Evolutionary conservation across 1,140 invertebrate genomes (phyloP).

Genomic region (Drosophila orosa): DNA sequence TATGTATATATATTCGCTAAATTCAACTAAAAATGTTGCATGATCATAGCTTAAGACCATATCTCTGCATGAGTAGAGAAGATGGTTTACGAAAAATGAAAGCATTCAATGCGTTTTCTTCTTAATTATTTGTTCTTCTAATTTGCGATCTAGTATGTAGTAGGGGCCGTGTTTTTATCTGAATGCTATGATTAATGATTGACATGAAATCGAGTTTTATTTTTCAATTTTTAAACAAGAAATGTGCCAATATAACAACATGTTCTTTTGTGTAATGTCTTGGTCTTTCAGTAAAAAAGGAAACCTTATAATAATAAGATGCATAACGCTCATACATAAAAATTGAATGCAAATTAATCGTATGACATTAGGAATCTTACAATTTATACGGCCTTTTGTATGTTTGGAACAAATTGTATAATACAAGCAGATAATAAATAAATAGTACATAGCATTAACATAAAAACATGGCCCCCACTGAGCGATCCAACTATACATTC

Average conservation of each 20-base stretch:
- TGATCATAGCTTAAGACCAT: slow-evolving; percentile 4
- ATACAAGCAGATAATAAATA: too few species aligned
- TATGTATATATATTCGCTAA: slow-evolving; percentile 5
- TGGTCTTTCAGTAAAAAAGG: neutral
- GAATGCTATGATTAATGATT: neutral
- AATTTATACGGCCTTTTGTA: neutral
- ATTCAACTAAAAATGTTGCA: slow-evolving; percentile 8
- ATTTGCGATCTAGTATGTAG: neutral
- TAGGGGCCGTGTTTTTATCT: neutral
- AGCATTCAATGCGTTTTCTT: slow-evolving; percentile 4
- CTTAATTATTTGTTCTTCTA: neutral
- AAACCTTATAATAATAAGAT: neutral
- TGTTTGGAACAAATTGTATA: too few species aligned
- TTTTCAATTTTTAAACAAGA: neutral
- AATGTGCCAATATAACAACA: neutral
- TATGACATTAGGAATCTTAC: neutral
- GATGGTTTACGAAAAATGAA: slow-evolving; percentile 6
- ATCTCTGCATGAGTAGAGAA: slow-evolving; percentile 14
- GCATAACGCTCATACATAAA: neutral
- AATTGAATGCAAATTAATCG: neutral
- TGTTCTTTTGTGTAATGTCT: neutral
- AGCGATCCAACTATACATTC: slow-evolving; percentile 3
- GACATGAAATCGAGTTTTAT: neutral
- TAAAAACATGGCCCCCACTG: slow-evolving; percentile 4
- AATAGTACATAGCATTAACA: neutral